These are phyloP conservation scores for Coptodon bakossiorum DNA, from an alignment of 2,113 vertebrate species.

Conservation along the genomic window DNA sequence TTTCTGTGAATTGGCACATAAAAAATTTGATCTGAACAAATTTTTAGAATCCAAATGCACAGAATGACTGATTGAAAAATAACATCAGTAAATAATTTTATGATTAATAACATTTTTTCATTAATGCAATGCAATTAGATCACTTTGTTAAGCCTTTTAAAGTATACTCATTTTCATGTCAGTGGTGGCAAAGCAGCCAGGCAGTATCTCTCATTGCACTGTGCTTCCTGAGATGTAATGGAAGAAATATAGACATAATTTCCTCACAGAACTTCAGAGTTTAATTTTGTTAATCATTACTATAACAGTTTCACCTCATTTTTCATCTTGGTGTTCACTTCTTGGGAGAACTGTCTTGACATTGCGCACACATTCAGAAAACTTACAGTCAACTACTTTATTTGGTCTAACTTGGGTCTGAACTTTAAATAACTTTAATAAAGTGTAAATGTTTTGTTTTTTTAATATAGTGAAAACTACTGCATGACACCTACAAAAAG, in stretches of 20 bases:
- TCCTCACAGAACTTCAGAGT: not conserved
- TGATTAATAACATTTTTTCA: not conserved
- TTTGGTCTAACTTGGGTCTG: not conserved
- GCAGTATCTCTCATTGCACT: not conserved
- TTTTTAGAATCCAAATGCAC: not conserved
- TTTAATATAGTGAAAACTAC: not conserved
- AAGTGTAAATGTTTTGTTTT: not conserved
- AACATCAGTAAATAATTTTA: not conserved
- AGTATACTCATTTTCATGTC: not conserved
- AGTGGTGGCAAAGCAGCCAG: not conserved
- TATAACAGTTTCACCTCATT: not conserved
- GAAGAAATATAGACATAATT: not conserved
- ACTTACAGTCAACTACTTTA: not conserved
- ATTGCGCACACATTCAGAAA: not conserved
- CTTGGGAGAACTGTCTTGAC: not conserved
- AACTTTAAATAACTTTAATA: not conserved
- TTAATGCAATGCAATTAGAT: not conserved
- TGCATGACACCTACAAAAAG: not conserved
- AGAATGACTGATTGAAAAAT: not conserved
- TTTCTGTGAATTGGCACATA: not conserved
- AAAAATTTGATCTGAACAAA: not conserved
- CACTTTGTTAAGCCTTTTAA: not conserved
- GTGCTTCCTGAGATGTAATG: not conserved
- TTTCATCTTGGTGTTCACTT: not conserved
- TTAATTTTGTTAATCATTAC: not conserved